Conservation (phyloP, 2,888 invertebrate species). For the Athetis lepigone region DNA sequence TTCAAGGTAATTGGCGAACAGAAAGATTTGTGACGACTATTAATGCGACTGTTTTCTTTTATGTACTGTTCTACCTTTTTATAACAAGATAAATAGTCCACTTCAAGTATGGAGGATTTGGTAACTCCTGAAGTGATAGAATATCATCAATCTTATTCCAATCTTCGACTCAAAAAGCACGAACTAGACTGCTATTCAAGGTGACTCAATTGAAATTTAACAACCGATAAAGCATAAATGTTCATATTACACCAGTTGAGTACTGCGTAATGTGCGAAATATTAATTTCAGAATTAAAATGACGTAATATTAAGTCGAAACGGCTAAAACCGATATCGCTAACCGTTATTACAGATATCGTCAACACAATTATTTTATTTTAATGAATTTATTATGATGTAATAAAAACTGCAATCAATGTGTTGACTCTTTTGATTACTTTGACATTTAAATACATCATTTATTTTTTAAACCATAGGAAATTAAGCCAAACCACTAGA, state of each 20-base stretch:
- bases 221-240: slow-evolving; percentile 28
- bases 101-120: slow-evolving; percentile 2
- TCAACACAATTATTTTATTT: slow-evolving; percentile 47
- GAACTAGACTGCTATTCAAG: neutral
- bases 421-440: slow-evolving; percentile 31
- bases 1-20: slow-evolving; percentile 56
- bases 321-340: slow-evolving; percentile 57
- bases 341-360: slow-evolving; percentile 57
- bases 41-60: slow-evolving; percentile 35
- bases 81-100: slow-evolving; percentile 15
- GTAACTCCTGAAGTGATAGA: slow-evolving; percentile 10
- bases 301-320: slow-evolving; percentile 50
- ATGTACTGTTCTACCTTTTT: slow-evolving; percentile 19
- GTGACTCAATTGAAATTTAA: slow-evolving; percentile 5
- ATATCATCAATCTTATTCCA: neutral
- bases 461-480: slow-evolving; percentile 38
- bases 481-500: neutral
- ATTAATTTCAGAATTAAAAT: slow-evolving; percentile 58
- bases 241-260: slow-evolving; percentile 23
- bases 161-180: neutral
- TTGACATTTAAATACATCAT: slow-evolving; percentile 20
- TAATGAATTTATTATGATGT: slow-evolving; percentile 30
- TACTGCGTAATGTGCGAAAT: slow-evolving; percentile 47
- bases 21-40: slow-evolving; percentile 49
- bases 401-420: slow-evolving; percentile 54